Base-by-base conservation (phyloP, 2,888 invertebrate genomes). In the Lasioglossum zephyrum region DNA sequence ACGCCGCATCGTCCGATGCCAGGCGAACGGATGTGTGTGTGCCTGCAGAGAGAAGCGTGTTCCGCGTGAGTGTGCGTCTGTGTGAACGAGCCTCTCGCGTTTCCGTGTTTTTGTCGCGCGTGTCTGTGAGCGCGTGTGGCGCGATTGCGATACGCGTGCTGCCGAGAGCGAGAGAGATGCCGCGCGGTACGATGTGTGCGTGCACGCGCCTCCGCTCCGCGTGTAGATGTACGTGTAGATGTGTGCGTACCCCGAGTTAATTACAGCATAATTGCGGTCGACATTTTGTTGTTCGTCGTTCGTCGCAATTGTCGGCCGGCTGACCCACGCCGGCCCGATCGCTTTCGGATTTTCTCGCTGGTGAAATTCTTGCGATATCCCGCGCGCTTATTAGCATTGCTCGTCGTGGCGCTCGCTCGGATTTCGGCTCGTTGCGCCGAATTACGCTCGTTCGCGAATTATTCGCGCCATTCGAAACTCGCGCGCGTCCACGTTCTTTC, bases 231-330 rank as follows among this genome's bases (percentile, higher is more conserved):
- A 31, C 31, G 31, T 77, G 77, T 86, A 77, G 77, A 76, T 87
- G 80, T 80, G 85, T 89, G 88, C 91, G 91, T 91, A 60, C 93
- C 90, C 92, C 94, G 91, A 95, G 94, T 94, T 95, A 95, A 95
- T 95, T 94, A 95, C 94, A 92, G 92, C 94, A 95, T 95, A 95
- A 95, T 95, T 95, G 94, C 92, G 93, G 94, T 94, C 93, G 93
- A 93, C 93, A 93, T 95, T 95, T 94, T 94, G 94, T 94, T 94
- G 93, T 93, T 94, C 89, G 87, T 88, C 87, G 86, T 79, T 87
- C 85, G 89, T 88, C 87, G 90, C 88, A 89, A 85, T 91, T 85
- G 88, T 85, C 88, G 80, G 84, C 86, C 87, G 89, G 83, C 84
- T 79, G 82, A 85, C 82, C 86, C 83, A 77, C 85, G 85, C 26